These are phyloP conservation scores for Chloebia gouldiae DNA, from an alignment of 2,113 vertebrate genomes.

Conservation along the genomic window DNA sequence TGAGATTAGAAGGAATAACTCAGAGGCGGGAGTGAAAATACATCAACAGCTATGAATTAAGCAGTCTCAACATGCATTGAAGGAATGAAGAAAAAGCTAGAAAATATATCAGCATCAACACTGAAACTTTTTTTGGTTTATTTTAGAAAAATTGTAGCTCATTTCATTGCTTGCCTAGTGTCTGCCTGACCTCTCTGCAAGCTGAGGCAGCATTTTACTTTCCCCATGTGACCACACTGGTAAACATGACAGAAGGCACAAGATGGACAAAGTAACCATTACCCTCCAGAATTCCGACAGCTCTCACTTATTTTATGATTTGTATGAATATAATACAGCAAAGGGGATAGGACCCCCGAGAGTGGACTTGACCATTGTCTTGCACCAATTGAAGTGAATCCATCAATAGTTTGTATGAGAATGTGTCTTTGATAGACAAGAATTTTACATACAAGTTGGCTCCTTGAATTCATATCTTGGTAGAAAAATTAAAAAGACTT, in stretches of 20 bases:
- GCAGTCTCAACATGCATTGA: not conserved
- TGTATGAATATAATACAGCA: not conserved
- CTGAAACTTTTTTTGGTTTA: not conserved
- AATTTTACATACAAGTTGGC: not conserved
- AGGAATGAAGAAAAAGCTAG: not conserved
- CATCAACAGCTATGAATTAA: not conserved
- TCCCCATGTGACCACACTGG: too few species aligned
- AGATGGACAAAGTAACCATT: not conserved
- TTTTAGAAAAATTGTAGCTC: not conserved
- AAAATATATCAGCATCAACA: not conserved
- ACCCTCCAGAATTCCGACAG: not conserved
- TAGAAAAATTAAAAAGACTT: not conserved
- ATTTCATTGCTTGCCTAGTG: not conserved
- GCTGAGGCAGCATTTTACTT: not conserved
- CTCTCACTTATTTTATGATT: not conserved
- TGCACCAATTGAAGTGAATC: not conserved
- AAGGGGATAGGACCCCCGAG: not conserved
- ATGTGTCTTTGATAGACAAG: not conserved
- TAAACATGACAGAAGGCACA: not conserved
- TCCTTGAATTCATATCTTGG: not conserved
- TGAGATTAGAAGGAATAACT: slow-evolving; percentile 20
- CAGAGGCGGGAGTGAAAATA: not conserved
- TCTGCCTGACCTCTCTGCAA: not conserved
- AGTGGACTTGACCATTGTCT: not conserved
- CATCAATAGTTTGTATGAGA: not conserved